phyloP scores from a whole-genome alignment of 1,140 invertebrate species.

The Drosophila busckii region DNA sequence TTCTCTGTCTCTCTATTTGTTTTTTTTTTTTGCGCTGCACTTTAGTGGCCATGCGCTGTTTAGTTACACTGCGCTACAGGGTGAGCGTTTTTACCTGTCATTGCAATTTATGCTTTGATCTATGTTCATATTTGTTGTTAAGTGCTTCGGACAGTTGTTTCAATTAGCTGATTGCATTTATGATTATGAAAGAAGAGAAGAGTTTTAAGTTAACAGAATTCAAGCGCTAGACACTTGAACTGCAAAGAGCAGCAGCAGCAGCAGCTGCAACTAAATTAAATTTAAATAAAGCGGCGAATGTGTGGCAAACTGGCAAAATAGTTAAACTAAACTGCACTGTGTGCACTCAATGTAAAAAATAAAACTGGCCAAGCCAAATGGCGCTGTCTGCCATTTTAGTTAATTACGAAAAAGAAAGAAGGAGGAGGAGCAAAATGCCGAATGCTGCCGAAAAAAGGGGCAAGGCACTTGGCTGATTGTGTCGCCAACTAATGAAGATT shows the following conservation, averaged over 20 bases:
- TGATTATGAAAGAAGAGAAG: neutral
- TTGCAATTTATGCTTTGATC: conserved; percentile 16
- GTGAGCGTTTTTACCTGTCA: neutral
- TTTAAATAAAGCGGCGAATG: conserved; percentile 34
- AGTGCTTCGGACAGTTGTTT: conserved; percentile 15
- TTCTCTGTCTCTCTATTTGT: conserved; percentile 3
- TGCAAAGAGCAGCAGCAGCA: neutral
- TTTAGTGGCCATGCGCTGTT: conserved; percentile 35
- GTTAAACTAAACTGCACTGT: conserved; percentile 45
- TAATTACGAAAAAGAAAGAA: conserved; percentile 51
- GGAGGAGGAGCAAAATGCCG: neutral
- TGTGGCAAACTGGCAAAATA: conserved; percentile 4
- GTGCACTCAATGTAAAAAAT: too few species aligned
- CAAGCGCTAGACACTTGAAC: neutral
- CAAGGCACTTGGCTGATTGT: conserved; percentile 62
- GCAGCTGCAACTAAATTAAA: conserved; percentile 48
- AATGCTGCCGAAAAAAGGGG: too few species aligned
- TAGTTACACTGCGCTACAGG: conserved; percentile 35
- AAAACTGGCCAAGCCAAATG: conserved; percentile 34
- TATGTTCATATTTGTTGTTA: conserved; percentile 8
- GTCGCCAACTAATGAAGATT: conserved; percentile 58
- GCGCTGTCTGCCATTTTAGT: conserved; percentile 65
- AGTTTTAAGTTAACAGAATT: conserved; percentile 13
- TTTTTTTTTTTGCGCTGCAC: neutral
- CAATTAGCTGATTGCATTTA: conserved; percentile 6